A percentile compares a stretch with the other conserved stretches of the same genome.
phyloP scores from a whole-genome alignment of 1,140 invertebrate species.

The Pissodes strobi region DNA sequence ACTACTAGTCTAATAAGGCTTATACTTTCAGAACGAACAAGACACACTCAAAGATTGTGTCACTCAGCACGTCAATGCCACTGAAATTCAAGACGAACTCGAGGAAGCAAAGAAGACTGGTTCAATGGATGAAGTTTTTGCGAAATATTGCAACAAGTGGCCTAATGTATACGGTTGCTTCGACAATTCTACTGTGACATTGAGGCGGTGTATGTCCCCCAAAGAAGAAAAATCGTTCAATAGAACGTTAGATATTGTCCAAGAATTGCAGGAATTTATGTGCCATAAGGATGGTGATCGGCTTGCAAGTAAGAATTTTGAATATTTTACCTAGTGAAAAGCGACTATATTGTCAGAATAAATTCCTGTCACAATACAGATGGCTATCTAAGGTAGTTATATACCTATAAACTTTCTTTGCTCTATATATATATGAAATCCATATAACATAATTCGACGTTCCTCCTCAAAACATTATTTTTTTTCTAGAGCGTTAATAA shows the following conservation, averaged over 20 bases:
- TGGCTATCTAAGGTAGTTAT: no score
- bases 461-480: no score
- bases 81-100: slow-evolving; percentile 62
- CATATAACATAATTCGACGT: no score
- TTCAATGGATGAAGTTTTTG: slow-evolving; percentile 67
- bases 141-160: slow-evolving; percentile 70
- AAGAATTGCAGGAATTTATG: slow-evolving; percentile 69
- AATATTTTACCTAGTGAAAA: no score
- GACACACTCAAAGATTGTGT: slow-evolving; percentile 38
- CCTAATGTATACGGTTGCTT: slow-evolving; percentile 65
- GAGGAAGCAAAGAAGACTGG: slow-evolving; percentile 60
- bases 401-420: no score
- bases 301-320: slow-evolving; percentile 70
- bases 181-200: slow-evolving; percentile 61
- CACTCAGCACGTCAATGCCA: slow-evolving; percentile 37
- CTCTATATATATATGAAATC: no score
- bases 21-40: slow-evolving; percentile 51
- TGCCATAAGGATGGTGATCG: slow-evolving; percentile 80
- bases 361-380: no score
- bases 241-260: slow-evolving; percentile 67
- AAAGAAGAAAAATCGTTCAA: slow-evolving; percentile 65
- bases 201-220: slow-evolving; percentile 66
- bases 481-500: no score
- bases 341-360: no score
- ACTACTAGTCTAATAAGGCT: no score